These are phyloP conservation scores for Cladopsammia gracilis DNA, from an alignment of 64 coral and sea anemone genomes.

Conservation along the genomic window DNA sequence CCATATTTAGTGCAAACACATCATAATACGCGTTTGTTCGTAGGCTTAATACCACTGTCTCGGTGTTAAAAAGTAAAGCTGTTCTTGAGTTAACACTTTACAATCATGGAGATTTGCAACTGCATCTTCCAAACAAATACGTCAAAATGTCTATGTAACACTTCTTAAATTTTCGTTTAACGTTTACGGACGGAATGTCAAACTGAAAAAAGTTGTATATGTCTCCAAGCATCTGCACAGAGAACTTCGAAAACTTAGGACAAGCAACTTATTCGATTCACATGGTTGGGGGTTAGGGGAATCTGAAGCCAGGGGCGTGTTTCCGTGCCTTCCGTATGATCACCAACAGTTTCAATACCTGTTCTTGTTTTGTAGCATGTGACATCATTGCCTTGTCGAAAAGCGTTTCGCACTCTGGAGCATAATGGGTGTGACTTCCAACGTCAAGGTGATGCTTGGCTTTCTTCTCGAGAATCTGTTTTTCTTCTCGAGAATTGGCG, in stretches of 20 bases:
- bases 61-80: no score
- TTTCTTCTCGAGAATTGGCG: no score
- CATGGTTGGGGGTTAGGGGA: slow-evolving; percentile 29
- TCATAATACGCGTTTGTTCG: no score
- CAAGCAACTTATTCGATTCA: background rate
- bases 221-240: slow-evolving; percentile 18
- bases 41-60: no score
- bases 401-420: slow-evolving; percentile 33
- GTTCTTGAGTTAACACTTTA: no score
- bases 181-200: slow-evolving; percentile 1
- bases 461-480: no score
- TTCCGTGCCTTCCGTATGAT: background rate
- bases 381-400: slow-evolving; percentile 33
- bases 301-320: background rate
- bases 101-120: background rate
- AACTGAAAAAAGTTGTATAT: no score
- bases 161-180: slow-evolving; percentile 52
- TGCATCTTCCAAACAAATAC: background rate
- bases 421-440: no score
- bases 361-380: slow-evolving; percentile 42
- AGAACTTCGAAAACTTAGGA: slow-evolving; percentile 22
- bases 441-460: no score
- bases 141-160: background rate
- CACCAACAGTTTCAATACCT: background rate
- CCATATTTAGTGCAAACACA: no score